Conservation (phyloP, 2,888 invertebrate genomes). For the Coecobrya sp. region DNA sequence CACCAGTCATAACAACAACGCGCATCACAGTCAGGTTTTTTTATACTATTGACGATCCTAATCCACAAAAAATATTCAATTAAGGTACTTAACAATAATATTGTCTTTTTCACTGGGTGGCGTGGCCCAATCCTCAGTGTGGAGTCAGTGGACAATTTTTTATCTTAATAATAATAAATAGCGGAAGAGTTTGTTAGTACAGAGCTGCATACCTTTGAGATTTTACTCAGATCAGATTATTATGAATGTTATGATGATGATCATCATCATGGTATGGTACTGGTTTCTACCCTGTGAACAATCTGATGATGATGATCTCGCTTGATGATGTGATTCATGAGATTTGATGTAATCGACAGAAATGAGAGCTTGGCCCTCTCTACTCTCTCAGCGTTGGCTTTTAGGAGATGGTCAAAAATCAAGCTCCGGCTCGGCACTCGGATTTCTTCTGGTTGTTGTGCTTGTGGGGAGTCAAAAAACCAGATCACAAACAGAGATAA, state of each 20-base stretch:
- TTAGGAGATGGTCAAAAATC: conserved; percentile 35
- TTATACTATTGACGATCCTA: not conserved
- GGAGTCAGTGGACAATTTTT: conserved; percentile 60
- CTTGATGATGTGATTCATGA: conserved; percentile 82
- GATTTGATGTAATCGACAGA: conserved; percentile 83
- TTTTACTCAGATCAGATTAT: conserved; percentile 26
- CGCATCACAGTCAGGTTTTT: conserved; percentile 9
- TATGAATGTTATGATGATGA: conserved; percentile 48
- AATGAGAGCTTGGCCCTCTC: conserved; percentile 70
- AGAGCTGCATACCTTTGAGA: conserved; percentile 33
- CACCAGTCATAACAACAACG: not conserved
- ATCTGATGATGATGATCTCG: conserved; percentile 58
- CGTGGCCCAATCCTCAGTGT: conserved; percentile 24
- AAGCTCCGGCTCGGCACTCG: conserved; percentile 41
- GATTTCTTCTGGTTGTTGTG: conserved; percentile 61
- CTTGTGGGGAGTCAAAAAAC: conserved; percentile 80
- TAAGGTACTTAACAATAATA: conserved; percentile 57
- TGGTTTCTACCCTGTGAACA: conserved; percentile 51
- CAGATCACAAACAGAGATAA: conserved; percentile 69
- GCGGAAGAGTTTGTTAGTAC: conserved; percentile 12
- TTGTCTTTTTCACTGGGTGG: conserved; percentile 44
- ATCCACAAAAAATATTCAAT: conserved; percentile 61
- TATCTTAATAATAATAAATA: conserved; percentile 46
- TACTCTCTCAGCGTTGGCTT: not conserved
- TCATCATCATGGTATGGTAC: conserved; percentile 22